Conservation (phyloP, 1,140 invertebrate genomes). For the Habropoda laboriosa region DNA sequence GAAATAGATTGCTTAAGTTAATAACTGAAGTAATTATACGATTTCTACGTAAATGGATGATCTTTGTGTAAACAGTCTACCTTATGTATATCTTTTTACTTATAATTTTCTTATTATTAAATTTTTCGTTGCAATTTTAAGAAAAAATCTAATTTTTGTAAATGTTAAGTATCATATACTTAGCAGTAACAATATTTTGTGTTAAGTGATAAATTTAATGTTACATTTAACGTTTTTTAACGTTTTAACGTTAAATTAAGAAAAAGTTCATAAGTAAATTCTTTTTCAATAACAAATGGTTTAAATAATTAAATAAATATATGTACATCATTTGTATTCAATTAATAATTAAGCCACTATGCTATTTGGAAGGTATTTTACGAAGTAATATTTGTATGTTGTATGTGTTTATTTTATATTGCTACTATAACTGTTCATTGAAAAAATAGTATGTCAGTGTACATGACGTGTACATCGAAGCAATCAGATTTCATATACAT, state of each 20-base stretch:
- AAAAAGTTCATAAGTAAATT: not conserved
- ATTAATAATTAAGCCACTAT: not conserved
- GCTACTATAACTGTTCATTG: not conserved
- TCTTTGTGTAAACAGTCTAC: conserved; percentile 17
- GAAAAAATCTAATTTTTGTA: conserved; percentile 17
- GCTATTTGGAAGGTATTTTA: not conserved
- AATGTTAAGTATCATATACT: conserved; percentile 12
- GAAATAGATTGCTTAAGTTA: not conserved
- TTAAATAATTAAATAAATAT: conserved; percentile 5
- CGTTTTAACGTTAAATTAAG: no score
- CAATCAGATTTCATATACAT: conserved; percentile 1
- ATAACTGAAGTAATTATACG: conserved; percentile 1
- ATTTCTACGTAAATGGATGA: conserved; percentile 11
- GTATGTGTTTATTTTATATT: conserved; percentile 13
- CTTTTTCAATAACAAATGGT: not conserved
- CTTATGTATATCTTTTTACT: conserved; percentile 7
- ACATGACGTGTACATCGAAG: not conserved
- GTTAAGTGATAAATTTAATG: conserved; percentile 9
- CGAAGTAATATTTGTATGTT: conserved; percentile 5
- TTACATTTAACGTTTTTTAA: conserved; percentile 8
- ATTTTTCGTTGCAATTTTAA: conserved; percentile 47
- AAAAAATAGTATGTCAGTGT: not conserved
- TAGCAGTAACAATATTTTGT: not conserved
- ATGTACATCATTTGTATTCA: conserved; percentile 10
- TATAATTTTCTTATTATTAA: conserved; percentile 1